Base-by-base conservation (phyloP, 2,888 invertebrate genomes). In the Acleris cristana region DNA sequence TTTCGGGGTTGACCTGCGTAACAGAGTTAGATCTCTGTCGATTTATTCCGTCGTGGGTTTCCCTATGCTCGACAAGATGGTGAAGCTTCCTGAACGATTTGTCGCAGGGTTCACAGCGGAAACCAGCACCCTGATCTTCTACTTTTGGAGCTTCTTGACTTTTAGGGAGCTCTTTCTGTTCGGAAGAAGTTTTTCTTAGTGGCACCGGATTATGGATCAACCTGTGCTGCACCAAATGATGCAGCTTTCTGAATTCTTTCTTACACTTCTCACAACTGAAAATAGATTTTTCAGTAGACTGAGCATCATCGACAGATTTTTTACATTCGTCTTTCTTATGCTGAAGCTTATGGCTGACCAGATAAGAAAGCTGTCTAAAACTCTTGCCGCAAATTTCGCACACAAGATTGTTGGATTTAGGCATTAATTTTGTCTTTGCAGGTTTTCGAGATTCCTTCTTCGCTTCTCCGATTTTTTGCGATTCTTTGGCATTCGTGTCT, bases 41-140 rank as follows among this genome's bases (percentile, higher is more conserved):
- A 67, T 89, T 89, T 40, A 88, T 89, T 26, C 89, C 88, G 66
- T 89, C 92, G 59, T 93, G 93, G 2, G 91, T 91, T 74, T 93
- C 93, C 70, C 93, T 83, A 45, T 93, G 93, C 72, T 93, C 93
- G 8, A 93, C 93, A 19, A 93, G 80, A 75, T 93, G 93, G 71
- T 93, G 93, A 8, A 93, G 74, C 73, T 93, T 93, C 69, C 93
- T 85, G 68, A 93, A 93, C 0, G 93, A 93, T 72, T 93, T 93
- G 64, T 93, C 93, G 56, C 93, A 93, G 12, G 90, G 90, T 70
- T 93, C 93, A 65, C 93, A 93, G 7, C 93, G 86, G 73, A 93
- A 93, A 4, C 88, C 93, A 10, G 91, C 87, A 66, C 86, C 88
- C 8, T 81, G 77, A 64, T 92, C 91, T 21, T 89, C 89, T n/a